A percentile compares a stretch with the other conserved stretches of the same genome.
phyloP scores from a whole-genome alignment of 2,113 vertebrate genomes.

The Grantiella picta region DNA sequence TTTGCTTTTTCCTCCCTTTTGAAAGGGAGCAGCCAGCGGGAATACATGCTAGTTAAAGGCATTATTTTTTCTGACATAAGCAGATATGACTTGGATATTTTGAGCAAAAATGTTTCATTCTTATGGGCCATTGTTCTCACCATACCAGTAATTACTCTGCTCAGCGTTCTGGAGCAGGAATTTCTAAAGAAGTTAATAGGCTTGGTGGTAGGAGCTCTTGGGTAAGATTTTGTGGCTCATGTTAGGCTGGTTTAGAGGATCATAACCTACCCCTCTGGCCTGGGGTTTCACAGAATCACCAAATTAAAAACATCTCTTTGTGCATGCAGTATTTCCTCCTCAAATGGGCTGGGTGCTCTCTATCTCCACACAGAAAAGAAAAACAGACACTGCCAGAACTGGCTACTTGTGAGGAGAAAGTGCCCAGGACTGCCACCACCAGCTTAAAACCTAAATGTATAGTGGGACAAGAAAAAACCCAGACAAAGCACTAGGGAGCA shows the following conservation, averaged over 20 bases:
- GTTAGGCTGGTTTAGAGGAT: conserved; percentile 11
- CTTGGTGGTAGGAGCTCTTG: neutral
- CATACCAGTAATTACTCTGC: neutral
- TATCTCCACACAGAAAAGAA: neutral
- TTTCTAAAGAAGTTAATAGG: conserved; percentile 15
- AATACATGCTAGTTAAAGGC: neutral
- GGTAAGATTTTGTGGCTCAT: neutral
- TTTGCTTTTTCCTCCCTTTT: neutral
- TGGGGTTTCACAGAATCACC: neutral
- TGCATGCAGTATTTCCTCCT: neutral
- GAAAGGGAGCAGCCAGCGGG: neutral
- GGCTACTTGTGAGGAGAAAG: neutral
- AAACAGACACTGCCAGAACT: neutral
- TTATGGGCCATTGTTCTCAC: conserved; percentile 37
- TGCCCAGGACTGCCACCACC: neutral
- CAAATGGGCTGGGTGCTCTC: neutral
- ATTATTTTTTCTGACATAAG: conserved; percentile 21
- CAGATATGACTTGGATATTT: conserved; percentile 18
- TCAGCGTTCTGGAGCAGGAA: conserved; percentile 12
- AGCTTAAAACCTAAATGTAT: neutral
- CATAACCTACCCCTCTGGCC: neutral
- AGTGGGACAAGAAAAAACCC: neutral
- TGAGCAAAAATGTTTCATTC: conserved; percentile 27
- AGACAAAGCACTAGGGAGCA: neutral
- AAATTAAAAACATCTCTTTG: neutral